phyloP scores from a whole-genome alignment of 2,113 vertebrate species.

The Clupea harengus region DNA sequence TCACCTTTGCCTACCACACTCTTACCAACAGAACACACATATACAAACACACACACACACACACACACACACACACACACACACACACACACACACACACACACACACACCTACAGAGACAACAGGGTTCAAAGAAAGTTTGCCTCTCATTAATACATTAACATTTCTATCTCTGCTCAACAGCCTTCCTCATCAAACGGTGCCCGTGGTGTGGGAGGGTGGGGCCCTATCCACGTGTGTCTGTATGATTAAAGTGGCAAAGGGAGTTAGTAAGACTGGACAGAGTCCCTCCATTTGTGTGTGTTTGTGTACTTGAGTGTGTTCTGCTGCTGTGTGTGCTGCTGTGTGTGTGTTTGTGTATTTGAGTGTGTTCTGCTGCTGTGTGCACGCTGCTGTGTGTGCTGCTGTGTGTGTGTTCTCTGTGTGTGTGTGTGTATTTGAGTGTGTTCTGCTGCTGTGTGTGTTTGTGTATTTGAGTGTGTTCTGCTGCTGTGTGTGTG shows the following conservation, averaged over 20 bases:
- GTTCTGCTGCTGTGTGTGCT: background rate
- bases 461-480: background rate
- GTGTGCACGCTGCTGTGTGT: too few species aligned
- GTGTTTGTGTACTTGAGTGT: conserved; percentile 3
- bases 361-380: too few species aligned
- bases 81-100: conserved; percentile 21
- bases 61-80: conserved; percentile 15
- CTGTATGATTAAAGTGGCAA: too few species aligned
- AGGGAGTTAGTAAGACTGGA: background rate
- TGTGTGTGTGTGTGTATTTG: background rate
- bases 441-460: too few species aligned
- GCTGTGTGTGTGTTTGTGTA: background rate
- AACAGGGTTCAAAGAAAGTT: background rate
- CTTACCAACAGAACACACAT: conserved; percentile 5
- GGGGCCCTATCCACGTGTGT: background rate
- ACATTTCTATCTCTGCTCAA: background rate
- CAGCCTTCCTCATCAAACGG: background rate
- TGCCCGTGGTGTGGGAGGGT: background rate
- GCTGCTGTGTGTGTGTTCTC: too few species aligned
- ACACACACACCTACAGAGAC: conserved; percentile 10
- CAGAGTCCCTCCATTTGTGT: too few species aligned
- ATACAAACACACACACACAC: conserved; percentile 13
- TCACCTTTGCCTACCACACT: conserved; percentile 1
- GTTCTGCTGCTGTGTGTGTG: too few species aligned
- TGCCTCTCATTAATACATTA: conserved; percentile 6